Evolutionary conservation across 2,797 vertebrate genomes (phyloP).

Genomic region (Poecilia wingei): DNA sequence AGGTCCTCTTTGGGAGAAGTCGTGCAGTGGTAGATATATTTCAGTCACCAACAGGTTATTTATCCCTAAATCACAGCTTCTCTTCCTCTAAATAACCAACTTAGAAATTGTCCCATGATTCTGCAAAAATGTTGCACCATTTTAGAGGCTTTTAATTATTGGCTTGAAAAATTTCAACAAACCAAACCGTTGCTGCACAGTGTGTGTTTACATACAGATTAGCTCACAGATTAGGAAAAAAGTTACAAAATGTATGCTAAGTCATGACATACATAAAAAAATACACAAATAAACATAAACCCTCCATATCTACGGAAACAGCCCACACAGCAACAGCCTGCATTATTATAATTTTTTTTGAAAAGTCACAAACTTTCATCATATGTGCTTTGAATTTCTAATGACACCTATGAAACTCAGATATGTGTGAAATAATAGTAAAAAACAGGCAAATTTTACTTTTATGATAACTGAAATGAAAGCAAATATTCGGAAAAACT

Average conservation of each 20-base stretch:
- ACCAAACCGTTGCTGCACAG: not conserved
- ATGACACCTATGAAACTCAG: not conserved
- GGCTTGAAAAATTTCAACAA: not conserved
- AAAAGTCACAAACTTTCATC: not conserved
- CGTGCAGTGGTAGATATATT: not conserved
- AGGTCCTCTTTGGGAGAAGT: not conserved
- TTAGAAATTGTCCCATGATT: not conserved
- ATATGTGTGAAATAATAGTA: not conserved
- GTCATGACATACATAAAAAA: not conserved
- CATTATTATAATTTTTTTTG: not conserved
- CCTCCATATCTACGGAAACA: not conserved
- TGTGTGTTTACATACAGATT: not conserved
- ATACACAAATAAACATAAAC: not conserved
- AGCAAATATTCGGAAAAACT: not conserved
- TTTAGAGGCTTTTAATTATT: not conserved
- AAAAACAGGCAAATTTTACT: not conserved
- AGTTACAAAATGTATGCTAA: not conserved
- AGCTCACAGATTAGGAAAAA: not conserved
- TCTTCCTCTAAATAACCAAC: not conserved
- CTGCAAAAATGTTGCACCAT: not conserved
- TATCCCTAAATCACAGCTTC: not conserved
- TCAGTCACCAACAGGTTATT: not conserved
- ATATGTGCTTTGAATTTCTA: not conserved
- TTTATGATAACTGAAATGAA: not conserved
- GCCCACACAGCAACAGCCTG: not conserved